Base-by-base conservation (phyloP, 2,888 invertebrate species). In the Morpho achilles region DNA sequence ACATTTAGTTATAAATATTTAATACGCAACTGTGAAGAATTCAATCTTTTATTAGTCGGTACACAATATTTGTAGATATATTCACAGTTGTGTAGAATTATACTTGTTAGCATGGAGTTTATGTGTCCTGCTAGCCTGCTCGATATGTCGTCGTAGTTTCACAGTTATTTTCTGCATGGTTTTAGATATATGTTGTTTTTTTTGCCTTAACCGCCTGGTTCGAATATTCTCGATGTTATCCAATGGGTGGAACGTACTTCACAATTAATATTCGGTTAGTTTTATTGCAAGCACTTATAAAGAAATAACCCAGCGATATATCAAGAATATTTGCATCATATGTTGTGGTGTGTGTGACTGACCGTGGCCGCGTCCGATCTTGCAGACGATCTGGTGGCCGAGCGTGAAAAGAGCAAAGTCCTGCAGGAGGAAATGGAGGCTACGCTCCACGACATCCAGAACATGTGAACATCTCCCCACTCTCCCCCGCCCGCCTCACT, bases 401-500 rank as follows among this genome's bases (percentile, higher is more conserved):
- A 97, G 93, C 96, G 96, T 92, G 96, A 96, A 93, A 97, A 97
- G 94, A 97, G 96, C 94, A 97, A 97, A 94, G 93, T 96, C 89
- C 95, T 99, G 89, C 96, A 97, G 91, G 97, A 97, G 91, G 99
- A 99, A 92, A 98, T 99, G 97, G 99, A 99, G 92, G 95, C 97
- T 84, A 98, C 98, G 84, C 95, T 99, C 93, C 97, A 97, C 94
- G 99, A 99, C 93, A 97, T 99, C 92, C 98, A 98, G 94, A 97
- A 98, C 92, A 98, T 98, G 97, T 98, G 96, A 95, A 93, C 86
- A 77, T 79, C 74, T 68, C 76, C 70, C 73, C 69, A 32, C 32
- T 44, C 70, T 67, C 67, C 64, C 72, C 67, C 72, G 67, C 73
- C 64, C 73, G 69, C 66, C 69, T 66, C 73, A 68, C 68, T 66